Percentiles rank a stretch among this genome's conserved stretches.
phyloP scores from a whole-genome alignment of 1,140 invertebrate species.

The Elysia chlorotica region DNA sequence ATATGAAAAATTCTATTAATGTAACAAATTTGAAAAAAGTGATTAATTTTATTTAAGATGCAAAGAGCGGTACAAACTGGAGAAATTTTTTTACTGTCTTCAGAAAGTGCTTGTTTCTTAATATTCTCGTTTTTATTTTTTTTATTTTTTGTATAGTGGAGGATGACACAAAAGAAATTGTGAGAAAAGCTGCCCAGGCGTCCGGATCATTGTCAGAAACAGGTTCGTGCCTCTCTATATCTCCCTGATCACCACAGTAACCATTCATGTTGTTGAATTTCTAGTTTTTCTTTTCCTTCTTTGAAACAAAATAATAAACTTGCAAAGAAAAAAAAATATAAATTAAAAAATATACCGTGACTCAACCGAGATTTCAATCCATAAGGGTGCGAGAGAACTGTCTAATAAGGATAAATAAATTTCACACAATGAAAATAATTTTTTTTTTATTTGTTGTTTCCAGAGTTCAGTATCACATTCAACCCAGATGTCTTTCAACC shows the following conservation, averaged over 20 bases:
- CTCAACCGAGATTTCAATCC: background rate
- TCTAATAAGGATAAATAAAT: no score
- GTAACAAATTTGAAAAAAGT: no score
- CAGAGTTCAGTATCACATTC: slow-evolving; percentile 94
- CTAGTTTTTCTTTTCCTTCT: background rate
- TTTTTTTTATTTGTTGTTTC: slow-evolving; percentile 6
- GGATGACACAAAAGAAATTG: slow-evolving; percentile 86
- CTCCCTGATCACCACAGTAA: no score
- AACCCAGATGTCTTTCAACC: slow-evolving; percentile 98
- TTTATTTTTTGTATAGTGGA: slow-evolving; percentile 68
- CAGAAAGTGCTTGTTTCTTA: background rate
- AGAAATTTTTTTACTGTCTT: background rate
- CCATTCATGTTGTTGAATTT: no score
- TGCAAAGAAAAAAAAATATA: background rate
- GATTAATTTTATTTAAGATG: background rate
- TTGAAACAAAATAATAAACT: background rate
- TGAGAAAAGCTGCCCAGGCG: slow-evolving; percentile 83
- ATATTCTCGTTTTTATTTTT: background rate
- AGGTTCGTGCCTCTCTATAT: no score
- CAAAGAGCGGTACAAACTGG: no score
- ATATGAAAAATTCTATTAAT: no score
- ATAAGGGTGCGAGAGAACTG: no score
- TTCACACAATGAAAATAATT: background rate
- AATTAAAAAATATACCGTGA: background rate
- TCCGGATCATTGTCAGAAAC: slow-evolving; percentile 85